These are phyloP conservation scores for Desmodus rotundus DNA, from an alignment of 2,113 vertebrate species.

Conservation along the genomic window DNA sequence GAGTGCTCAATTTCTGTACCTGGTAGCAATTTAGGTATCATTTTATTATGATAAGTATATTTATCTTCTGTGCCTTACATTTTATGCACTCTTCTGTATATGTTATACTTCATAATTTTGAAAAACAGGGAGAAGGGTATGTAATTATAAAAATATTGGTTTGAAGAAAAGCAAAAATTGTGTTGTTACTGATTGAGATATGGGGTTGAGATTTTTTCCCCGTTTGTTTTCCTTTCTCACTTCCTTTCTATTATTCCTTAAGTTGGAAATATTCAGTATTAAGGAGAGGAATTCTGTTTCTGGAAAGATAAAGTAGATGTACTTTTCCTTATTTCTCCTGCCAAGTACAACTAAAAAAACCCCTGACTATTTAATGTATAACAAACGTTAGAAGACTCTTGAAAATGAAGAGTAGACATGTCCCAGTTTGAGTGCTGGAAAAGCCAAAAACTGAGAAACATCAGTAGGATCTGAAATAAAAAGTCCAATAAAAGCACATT, in stretches of 20 bases:
- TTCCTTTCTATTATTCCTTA: background rate
- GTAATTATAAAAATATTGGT: background rate
- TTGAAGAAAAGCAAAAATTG: background rate
- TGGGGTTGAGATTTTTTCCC: background rate
- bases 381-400: background rate
- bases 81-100: background rate
- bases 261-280: background rate
- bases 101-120: background rate
- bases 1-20: background rate
- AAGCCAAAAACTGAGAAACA: background rate
- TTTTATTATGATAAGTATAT: background rate
- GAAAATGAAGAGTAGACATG: background rate
- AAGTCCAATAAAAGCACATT: background rate
- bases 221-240: background rate
- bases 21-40: background rate
- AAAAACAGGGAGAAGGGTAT: background rate
- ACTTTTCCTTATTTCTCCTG: background rate
- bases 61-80: background rate
- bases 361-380: background rate
- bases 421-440: background rate
- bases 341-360: background rate
- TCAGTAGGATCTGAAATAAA: background rate
- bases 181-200: background rate
- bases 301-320: background rate
- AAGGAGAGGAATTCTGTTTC: background rate